These are phyloP conservation scores for Orthosia incerta DNA, from an alignment of 2,888 invertebrate genomes.

Conservation along the genomic window DNA sequence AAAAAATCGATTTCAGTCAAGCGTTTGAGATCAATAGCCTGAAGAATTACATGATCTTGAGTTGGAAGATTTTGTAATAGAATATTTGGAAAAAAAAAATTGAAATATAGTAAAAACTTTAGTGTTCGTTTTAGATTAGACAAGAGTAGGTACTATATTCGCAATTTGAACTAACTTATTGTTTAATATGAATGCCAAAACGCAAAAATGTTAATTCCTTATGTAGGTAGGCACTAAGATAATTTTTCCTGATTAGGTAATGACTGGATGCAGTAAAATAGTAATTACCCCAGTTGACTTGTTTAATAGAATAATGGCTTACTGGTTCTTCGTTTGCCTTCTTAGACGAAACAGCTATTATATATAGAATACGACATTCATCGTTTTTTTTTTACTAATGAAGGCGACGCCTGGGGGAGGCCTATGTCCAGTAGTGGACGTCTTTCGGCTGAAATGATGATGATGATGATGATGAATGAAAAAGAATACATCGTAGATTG, in stretches of 20 bases:
- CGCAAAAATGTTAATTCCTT: neutral
- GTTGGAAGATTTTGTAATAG: conserved; percentile 2
- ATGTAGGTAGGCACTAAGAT: conserved; percentile 1
- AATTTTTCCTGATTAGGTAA: conserved; percentile 39
- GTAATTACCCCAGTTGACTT: conserved; percentile 36
- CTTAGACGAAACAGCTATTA: neutral
- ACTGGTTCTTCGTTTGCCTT: conserved; percentile 10
- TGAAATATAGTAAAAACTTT: neutral
- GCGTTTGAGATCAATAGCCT: conserved; percentile 45
- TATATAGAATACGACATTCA: too few species aligned
- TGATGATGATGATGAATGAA: too few species aligned
- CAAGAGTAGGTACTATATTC: neutral
- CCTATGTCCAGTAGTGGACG: too few species aligned
- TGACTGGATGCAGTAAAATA: conserved; percentile 33
- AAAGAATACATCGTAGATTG: neutral
- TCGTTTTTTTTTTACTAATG: too few species aligned
- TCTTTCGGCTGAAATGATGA: too few species aligned
- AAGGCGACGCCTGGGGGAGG: too few species aligned
- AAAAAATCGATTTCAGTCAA: conserved; percentile 38
- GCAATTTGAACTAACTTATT: neutral
- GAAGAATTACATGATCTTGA: conserved; percentile 26
- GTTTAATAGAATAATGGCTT: conserved; percentile 41
- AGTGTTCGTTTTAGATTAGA: neutral
- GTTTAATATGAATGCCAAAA: neutral
- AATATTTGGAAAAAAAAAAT: neutral